Evolutionary conservation across 2,113 vertebrate species (phyloP).

Genomic region (Alectura lathami): DNA sequence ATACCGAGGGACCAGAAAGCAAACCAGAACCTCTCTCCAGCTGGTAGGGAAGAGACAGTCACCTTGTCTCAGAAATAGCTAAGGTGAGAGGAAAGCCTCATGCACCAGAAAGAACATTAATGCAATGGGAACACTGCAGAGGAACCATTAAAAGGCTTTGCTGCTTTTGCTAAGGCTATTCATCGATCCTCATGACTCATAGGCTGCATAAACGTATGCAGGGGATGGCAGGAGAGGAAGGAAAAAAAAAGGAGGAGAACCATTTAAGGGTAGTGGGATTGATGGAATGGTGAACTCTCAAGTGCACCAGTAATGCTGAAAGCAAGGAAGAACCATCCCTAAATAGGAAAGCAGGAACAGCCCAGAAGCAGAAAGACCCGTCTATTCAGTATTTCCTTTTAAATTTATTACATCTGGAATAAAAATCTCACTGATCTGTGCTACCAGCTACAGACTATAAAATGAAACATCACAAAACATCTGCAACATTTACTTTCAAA

Average conservation of each 20-base stretch:
- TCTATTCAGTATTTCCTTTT: neutral
- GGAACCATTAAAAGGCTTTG: neutral
- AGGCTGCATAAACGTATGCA: neutral
- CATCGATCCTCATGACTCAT: neutral
- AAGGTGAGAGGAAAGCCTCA: accelerated
- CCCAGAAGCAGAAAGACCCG: neutral
- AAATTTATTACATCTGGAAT: neutral
- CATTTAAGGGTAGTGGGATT: neutral
- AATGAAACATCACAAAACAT: neutral
- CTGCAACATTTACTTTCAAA: neutral
- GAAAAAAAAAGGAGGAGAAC: neutral
- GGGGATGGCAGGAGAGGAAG: neutral
- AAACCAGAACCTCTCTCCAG: neutral
- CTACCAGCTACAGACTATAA: neutral
- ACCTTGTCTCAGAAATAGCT: neutral
- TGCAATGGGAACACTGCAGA: neutral
- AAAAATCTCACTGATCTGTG: neutral
- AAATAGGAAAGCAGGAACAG: neutral
- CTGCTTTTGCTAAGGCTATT: neutral
- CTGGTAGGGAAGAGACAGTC: neutral
- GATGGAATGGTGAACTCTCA: neutral
- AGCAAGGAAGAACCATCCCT: neutral
- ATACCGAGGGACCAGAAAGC: neutral
- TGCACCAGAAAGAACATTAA: neutral
- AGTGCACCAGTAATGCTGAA: neutral